A percentile compares a stretch with the other conserved stretches of the same genome.
Evolutionary conservation across 2,797 vertebrate genomes (phyloP).

Genomic region (Bradypus variegatus): DNA sequence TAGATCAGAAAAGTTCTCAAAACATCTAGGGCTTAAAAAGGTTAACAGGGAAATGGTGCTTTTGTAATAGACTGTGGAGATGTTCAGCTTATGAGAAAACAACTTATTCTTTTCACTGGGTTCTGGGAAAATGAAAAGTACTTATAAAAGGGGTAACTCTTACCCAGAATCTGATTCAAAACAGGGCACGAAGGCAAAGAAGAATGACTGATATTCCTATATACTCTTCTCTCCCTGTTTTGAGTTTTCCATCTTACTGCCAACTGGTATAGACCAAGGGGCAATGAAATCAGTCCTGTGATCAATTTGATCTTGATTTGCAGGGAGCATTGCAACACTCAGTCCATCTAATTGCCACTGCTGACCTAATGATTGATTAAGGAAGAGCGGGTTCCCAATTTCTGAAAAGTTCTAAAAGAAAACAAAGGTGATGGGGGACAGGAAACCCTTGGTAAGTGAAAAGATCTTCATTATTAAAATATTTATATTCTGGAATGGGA

Average conservation of each 20-base stretch:
- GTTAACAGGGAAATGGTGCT: neutral
- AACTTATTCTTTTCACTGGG: neutral
- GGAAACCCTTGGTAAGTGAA: neutral
- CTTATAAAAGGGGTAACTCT: neutral
- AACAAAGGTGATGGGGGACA: neutral
- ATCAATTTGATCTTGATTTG: slow-evolving; percentile 29
- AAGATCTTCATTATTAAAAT: slow-evolving; percentile 29
- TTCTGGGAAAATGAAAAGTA: slow-evolving; percentile 4
- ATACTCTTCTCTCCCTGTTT: neutral
- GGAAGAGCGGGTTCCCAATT: slow-evolving; percentile 17
- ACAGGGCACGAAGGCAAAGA: neutral
- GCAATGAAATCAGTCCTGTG: neutral
- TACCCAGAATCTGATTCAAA: slow-evolving; percentile 13
- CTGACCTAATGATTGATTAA: slow-evolving; percentile 28
- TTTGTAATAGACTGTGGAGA: neutral
- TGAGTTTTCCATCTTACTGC: neutral
- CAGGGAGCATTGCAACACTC: neutral
- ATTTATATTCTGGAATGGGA: slow-evolving; percentile 12
- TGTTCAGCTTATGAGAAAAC: slow-evolving; percentile 34
- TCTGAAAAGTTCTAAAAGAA: slow-evolving; percentile 33
- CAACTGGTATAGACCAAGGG: neutral
- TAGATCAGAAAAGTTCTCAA: slow-evolving; percentile 32
- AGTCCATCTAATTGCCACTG: neutral
- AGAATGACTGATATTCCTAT: neutral
- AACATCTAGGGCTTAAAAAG: slow-evolving; percentile 10